phyloP scores from a whole-genome alignment of 2,113 vertebrate species.

The Mormyrus iriodes region DNA sequence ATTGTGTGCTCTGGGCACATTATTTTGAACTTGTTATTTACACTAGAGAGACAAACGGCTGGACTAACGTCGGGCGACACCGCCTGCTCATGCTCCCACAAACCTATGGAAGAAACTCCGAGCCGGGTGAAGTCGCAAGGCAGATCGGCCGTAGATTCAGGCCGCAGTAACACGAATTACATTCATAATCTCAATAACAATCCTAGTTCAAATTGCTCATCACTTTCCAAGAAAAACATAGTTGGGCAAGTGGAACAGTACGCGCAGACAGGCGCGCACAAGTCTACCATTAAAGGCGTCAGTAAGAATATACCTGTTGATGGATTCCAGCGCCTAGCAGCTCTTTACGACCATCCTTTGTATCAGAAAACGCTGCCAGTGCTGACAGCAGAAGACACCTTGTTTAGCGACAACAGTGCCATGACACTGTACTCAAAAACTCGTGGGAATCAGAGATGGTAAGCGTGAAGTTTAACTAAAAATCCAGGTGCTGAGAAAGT shows the following conservation, averaged over 20 bases:
- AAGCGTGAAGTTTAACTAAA: background rate
- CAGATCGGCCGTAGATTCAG: background rate
- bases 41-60: conserved; percentile 69
- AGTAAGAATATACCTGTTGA: background rate
- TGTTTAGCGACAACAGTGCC: background rate
- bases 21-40: conserved; percentile 82
- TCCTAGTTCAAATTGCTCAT: background rate
- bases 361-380: background rate
- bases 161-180: background rate
- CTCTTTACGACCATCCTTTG: background rate
- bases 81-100: background rate
- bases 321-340: background rate
- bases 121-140: background rate
- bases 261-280: background rate
- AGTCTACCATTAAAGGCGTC: background rate
- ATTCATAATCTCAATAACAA: background rate
- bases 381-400: background rate
- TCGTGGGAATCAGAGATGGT: background rate
- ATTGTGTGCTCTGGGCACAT: conserved; percentile 89
- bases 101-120: background rate
- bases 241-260: background rate
- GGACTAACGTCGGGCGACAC: conserved; percentile 44
- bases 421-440: background rate
- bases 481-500: background rate
- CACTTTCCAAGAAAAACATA: background rate